Conservation (phyloP, 2,888 invertebrate genomes). For the Drosophila flavopinicola region DNA sequence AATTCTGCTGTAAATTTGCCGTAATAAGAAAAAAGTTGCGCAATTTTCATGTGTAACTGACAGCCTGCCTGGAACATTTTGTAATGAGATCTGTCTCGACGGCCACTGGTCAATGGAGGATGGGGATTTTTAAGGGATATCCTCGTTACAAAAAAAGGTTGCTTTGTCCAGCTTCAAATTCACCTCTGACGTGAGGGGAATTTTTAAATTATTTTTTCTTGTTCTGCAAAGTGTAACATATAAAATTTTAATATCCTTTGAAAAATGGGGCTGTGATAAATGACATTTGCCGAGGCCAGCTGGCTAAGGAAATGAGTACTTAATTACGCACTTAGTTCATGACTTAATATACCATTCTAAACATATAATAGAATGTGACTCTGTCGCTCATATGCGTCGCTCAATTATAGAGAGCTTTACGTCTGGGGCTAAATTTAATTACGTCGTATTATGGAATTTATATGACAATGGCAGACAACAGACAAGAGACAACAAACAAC, state of each 20-base stretch:
- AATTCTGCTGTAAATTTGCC: slow-evolving; percentile 55
- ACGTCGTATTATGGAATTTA: slow-evolving; percentile 83
- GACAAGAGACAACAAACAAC: slow-evolving; percentile 23
- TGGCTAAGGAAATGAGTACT: slow-evolving; percentile 27
- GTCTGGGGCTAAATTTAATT: slow-evolving; percentile 80
- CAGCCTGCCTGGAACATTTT: slow-evolving; percentile 60
- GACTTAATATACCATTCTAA: slow-evolving; percentile 69
- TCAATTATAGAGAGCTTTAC: slow-evolving; percentile 74
- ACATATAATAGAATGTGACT: slow-evolving; percentile 19
- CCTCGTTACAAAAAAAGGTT: slow-evolving; percentile 3
- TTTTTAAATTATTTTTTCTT: slow-evolving; percentile 17
- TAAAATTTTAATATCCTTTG: slow-evolving; percentile 62
- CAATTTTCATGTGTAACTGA: slow-evolving; percentile 82
- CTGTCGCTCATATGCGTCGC: slow-evolving; percentile 52
- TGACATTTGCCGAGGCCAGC: slow-evolving; percentile 39
- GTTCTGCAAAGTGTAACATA: slow-evolving; percentile 70
- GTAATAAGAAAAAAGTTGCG: slow-evolving; percentile 80
- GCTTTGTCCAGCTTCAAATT: slow-evolving; percentile 61
- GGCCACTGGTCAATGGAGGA: slow-evolving; percentile 29
- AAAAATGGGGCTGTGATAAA: slow-evolving; percentile 47
- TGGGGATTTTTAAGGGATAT: slow-evolving; percentile 9
- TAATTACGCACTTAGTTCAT: slow-evolving; percentile 81
- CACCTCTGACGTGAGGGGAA: slow-evolving; percentile 43
- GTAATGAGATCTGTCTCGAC: slow-evolving; percentile 62
- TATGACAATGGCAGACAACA: slow-evolving; percentile 73